phyloP scores from a whole-genome alignment of 2,113 vertebrate genomes.

The Elephas maximus region DNA sequence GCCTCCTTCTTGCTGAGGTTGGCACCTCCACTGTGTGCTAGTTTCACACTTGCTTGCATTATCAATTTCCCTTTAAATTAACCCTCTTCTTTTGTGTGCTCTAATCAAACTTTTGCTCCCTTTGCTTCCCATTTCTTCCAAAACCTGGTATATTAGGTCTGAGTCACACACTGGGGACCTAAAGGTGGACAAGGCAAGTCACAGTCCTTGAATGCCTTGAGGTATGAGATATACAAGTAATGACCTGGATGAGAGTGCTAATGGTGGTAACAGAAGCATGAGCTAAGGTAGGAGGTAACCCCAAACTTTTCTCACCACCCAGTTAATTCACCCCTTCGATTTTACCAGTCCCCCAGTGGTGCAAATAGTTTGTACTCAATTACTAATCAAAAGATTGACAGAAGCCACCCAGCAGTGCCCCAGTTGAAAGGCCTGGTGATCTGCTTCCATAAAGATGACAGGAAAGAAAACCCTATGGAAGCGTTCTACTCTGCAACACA shows the following conservation, averaged over 20 bases:
- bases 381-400: neutral
- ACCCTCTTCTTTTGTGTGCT: neutral
- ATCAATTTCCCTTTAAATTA: neutral
- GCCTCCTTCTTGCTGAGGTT: neutral
- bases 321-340: neutral
- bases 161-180: neutral
- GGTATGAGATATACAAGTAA: neutral
- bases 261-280: neutral
- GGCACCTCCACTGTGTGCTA: neutral
- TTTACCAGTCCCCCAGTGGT: neutral
- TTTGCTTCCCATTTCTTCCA: neutral
- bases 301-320: neutral
- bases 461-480: too few species aligned
- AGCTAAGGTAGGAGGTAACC: neutral
- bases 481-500: neutral
- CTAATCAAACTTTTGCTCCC: neutral
- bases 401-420: neutral
- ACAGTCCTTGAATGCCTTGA: neutral
- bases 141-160: neutral
- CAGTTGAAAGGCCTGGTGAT: neutral
- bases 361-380: neutral
- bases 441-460: neutral
- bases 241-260: neutral
- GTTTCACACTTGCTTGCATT: slow-evolving; percentile 15
- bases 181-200: neutral